Base-by-base conservation (phyloP, 2,113 vertebrate species). In the Muntiacus reevesi region DNA sequence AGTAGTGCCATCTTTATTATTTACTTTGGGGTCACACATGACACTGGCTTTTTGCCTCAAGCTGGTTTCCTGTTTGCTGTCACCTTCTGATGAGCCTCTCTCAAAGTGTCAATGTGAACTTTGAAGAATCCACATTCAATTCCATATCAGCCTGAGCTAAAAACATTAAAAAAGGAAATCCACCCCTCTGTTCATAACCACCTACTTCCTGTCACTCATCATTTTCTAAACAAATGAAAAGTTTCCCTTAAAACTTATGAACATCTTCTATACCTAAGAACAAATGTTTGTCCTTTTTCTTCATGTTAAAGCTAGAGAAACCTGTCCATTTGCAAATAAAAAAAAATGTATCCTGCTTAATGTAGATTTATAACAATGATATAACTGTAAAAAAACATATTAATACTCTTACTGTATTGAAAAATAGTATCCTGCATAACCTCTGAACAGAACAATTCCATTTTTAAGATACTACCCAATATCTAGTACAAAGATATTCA, bases 201-300 rank as follows among this genome's bases (percentile, higher is more conserved):
- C 62, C 78, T 33, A 40, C 36, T 81, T 89, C 30, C 81, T 86
- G 52, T 67, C 88, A 81, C 57, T 76, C 40, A 43, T 87, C 50
- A 52, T 94, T 94, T 95, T 93, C 86, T 74, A 94, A 88, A 71
- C 91, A 94, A 92, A 54, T 86, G 59, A 95, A 47, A 95, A 54
- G 28, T 54, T 97, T 47, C 52, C 50, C 94, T 96, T 86, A 86
- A 92, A 89, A 30, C 25, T 87, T 67, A 45, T 7, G 78, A 45
- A 21, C 52, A 52, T 71, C 82, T 87, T 92, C 83, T 88, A 55
- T 76, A 64, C 83, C 74, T 54, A 88, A 84, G 50, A 84, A 94
- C 36, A 94, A 92, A 85, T 62, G 6, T 60, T 52, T 78, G 36
- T 92, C 79, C 87, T 57, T 87, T 54, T 95, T 83, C 82, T 79